Percentiles rank a stretch among this genome's conserved stretches.
These are phyloP conservation scores for Steinernema khuongi DNA, from an alignment of 1,140 invertebrate genomes.

Conservation along the genomic window DNA sequence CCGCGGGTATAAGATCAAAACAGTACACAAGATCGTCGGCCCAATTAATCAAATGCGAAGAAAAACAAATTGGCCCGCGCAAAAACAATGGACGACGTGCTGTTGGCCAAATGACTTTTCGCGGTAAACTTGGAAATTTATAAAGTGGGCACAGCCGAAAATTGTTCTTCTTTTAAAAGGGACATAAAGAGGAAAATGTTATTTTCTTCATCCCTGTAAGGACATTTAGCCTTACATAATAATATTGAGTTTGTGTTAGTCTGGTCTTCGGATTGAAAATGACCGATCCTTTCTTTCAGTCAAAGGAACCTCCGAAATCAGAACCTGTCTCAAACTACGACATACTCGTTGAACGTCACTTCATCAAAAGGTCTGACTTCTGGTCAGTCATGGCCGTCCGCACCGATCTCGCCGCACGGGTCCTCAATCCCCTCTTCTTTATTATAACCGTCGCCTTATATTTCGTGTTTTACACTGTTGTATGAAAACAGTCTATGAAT, in stretches of 20 bases:
- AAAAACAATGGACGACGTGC: too few relatives aligned
- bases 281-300: not conserved
- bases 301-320: not conserved
- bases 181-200: too few relatives aligned
- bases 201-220: too few relatives aligned
- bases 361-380: not conserved
- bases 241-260: not conserved
- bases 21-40: too few relatives aligned
- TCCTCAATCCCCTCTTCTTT: not conserved
- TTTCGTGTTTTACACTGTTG: not conserved
- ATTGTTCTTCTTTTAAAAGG: too few relatives aligned
- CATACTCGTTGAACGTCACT: slow-evolving; percentile 4
- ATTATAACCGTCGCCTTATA: not conserved
- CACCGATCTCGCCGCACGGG: not conserved
- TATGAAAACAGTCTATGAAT: not conserved
- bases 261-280: not conserved
- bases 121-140: too few relatives aligned
- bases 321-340: slow-evolving; percentile 5
- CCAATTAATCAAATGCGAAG: too few relatives aligned
- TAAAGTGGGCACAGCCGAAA: too few relatives aligned
- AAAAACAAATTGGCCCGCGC: too few relatives aligned
- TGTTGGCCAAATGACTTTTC: too few relatives aligned
- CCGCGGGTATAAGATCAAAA: too few relatives aligned
- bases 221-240: too few relatives aligned
- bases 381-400: not conserved